phyloP scores from a whole-genome alignment of 2,797 vertebrate genomes.

The Premnoplex brunnescens region DNA sequence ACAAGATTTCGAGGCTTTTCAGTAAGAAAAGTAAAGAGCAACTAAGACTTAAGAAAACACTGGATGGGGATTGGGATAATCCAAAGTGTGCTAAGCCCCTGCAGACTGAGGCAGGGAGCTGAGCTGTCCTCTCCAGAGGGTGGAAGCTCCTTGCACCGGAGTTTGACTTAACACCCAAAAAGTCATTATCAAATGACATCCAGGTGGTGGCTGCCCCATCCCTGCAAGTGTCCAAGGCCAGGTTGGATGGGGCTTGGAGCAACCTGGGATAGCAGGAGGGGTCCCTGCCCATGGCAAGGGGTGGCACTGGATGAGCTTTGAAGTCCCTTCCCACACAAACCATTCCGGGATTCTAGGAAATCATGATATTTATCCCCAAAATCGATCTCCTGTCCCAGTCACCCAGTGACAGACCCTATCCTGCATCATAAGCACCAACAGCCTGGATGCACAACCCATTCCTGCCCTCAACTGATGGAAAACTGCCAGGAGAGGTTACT shows the following conservation, averaged over 20 bases:
- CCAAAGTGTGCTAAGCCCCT: background rate
- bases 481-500: background rate
- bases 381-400: fast-evolving
- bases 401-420: fast-evolving
- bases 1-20: background rate
- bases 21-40: background rate
- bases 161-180: background rate
- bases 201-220: background rate
- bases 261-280: fast-evolving
- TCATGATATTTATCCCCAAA: background rate
- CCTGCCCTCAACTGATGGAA: background rate
- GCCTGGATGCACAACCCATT: background rate
- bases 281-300: background rate
- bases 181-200: background rate
- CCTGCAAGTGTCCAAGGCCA: background rate
- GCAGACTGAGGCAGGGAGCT: background rate
- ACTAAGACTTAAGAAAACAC: background rate
- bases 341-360: background rate
- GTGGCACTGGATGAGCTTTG: background rate
- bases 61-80: background rate
- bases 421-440: fast-evolving
- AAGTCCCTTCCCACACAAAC: background rate
- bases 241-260: fast-evolving
- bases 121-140: fast-evolving
- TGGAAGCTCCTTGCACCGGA: background rate